Evolutionary conservation across 2,888 invertebrate species (phyloP), one percentile per base, ranked within the genome.

Genomic region (Heterodera filipjevi): DNA sequence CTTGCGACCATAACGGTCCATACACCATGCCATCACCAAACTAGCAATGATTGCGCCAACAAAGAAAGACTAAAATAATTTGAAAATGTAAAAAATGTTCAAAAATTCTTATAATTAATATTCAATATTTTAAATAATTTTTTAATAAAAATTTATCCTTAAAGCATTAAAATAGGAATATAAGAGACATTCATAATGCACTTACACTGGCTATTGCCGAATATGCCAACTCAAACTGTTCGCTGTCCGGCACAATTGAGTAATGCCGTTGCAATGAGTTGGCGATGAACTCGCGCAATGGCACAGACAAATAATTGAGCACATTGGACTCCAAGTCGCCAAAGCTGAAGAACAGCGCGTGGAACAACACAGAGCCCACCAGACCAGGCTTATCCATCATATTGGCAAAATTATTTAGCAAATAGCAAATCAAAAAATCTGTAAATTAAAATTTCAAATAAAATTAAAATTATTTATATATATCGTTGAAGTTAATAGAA

Each of bases 271-370:
- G 14, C 53, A 86, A 76, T 66, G 83, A 84, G 35, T 80, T 80
- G 30, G 82, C 81, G 76, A 86, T 84, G 64, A 86, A 84, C n/a
- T 78, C 70, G 30, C 71, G 64, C 44, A 83, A 80, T 3, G 86
- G 86, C 3, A 85, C 84, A 64, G 84, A 82, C 84, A 87, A 83
- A 64, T 85, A 71, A 66, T 85, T 85, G 74, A 87, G 77, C 71
- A 85, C 80, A 19, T 83, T 85, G 44, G 83, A 78, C 82, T 85
- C 82, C 22, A 86, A 81, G 76, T 87, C 87, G 33, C 86, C 86
- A 80, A 82, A 86, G 66, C 83, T 82, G 2, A 85, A 82, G 70
- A 87, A 86, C 27, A 86, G 77, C 30, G 85, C 80, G 73, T 86
- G 86, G 19, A 84, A 82, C 0, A 84, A 22, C 12, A 85, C 81